These are phyloP conservation scores for Psephotus haematonotus DNA, from an alignment of 2,113 vertebrate genomes.

Conservation along the genomic window DNA sequence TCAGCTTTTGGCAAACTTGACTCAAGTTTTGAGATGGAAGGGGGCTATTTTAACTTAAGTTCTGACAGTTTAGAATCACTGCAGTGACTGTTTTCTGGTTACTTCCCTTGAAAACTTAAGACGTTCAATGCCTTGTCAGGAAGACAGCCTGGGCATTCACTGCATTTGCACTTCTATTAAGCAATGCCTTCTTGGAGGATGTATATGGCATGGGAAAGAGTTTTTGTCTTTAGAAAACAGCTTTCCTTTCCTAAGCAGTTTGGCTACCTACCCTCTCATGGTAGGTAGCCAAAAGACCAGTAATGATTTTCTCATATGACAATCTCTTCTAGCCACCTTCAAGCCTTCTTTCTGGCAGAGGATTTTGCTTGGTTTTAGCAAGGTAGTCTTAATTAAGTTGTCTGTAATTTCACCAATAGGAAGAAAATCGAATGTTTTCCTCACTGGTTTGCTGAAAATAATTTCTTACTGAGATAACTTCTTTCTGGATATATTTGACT, in stretches of 20 bases:
- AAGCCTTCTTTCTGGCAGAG: neutral
- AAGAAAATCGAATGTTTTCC: neutral
- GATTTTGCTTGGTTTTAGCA: neutral
- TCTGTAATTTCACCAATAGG: neutral
- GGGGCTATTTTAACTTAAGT: neutral
- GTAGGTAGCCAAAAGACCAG: neutral
- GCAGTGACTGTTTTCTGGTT: neutral
- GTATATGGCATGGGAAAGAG: neutral
- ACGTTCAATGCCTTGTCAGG: neutral
- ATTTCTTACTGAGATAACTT: neutral
- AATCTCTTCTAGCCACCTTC: neutral
- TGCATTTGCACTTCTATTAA: neutral
- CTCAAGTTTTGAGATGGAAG: neutral
- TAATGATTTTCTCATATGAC: neutral
- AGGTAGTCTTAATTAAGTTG: neutral
- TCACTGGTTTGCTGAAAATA: neutral
- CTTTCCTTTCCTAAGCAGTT: neutral
- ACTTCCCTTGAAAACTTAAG: neutral
- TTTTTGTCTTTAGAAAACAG: neutral
- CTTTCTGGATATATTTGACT: slow-evolving; percentile 6
- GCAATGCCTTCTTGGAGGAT: neutral
- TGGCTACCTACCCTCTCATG: neutral
- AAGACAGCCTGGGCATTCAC: neutral
- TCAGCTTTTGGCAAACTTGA: neutral
- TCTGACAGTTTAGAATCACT: neutral